phyloP scores from a whole-genome alignment of 1,140 invertebrate genomes.

The Nomia melanderi region DNA sequence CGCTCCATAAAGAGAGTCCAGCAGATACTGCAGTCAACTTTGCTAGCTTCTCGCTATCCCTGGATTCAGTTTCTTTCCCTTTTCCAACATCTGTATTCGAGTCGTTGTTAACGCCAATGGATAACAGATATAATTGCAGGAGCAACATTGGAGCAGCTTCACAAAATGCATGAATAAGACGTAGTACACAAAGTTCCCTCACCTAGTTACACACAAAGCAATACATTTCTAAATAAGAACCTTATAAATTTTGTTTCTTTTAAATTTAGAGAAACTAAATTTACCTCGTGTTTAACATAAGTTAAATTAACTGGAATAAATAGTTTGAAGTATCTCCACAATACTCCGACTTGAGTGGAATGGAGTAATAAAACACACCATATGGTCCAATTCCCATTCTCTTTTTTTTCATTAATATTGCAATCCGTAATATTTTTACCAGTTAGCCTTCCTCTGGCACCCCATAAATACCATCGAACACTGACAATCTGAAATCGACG shows the following conservation, averaged over 20 bases:
- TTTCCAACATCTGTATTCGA: slow-evolving; percentile 47
- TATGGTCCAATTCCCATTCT: slow-evolving; percentile 74
- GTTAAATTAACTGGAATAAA: slow-evolving; percentile 92
- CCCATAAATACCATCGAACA: slow-evolving; percentile 79
- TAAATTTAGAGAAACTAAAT: slow-evolving; percentile 50
- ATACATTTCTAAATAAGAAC: slow-evolving; percentile 4
- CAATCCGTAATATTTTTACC: slow-evolving; percentile 56
- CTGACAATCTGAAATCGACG: slow-evolving; percentile 72
- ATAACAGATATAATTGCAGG: slow-evolving; percentile 90
- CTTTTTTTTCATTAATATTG: slow-evolving; percentile 65
- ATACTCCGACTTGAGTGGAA: slow-evolving; percentile 89
- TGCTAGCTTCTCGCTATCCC: slow-evolving; percentile 81
- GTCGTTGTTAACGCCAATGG: slow-evolving; percentile 76
- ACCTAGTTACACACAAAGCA: slow-evolving; percentile 68
- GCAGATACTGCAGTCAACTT: slow-evolving; percentile 92
- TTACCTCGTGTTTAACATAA: slow-evolving; percentile 91
- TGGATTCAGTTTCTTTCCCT: slow-evolving; percentile 54
- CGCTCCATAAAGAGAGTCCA: slow-evolving; percentile 89
- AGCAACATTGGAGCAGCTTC: slow-evolving; percentile 93
- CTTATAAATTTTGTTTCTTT: neutral
- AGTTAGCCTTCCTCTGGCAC: slow-evolving; percentile 75
- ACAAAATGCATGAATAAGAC: slow-evolving; percentile 92
- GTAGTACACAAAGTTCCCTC: slow-evolving; percentile 88
- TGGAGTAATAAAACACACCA: slow-evolving; percentile 86
- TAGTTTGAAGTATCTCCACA: slow-evolving; percentile 94